Base-by-base conservation (phyloP, 2,888 invertebrate species). In the Carterocephalus palaemon region DNA sequence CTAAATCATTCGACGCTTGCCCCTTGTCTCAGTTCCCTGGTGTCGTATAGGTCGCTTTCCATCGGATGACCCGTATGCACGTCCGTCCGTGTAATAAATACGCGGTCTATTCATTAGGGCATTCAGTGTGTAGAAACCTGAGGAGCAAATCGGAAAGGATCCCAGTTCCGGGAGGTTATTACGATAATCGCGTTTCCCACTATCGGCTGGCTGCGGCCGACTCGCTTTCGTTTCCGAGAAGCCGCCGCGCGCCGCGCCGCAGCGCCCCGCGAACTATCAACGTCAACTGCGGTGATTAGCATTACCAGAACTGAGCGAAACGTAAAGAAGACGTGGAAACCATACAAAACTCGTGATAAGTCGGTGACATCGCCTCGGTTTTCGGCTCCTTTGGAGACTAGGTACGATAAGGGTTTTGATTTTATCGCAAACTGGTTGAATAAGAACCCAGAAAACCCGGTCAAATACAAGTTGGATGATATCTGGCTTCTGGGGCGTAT, bases 211-310 rank as follows among this genome's bases (percentile, higher is more conserved):
- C n/a, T n/a, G 38, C 40, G 16, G 29, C 31, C 77, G 75, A 77
- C 77, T 80, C 74, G 79, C 80, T 82, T 79, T 83, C 82, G 80
- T 76, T 85, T 85, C 85, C 68, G 54, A 66, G 85, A 85, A 85
- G 76, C 69, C 62, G 70, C 70, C 46, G 31, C 65, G 62, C 67
- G n/a, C n/a, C n/a, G n/a, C n/a, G n/a, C n/a, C n/a, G n/a, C 64
- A 66, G 67, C 64, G 74, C 69, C 71, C 75, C 70, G 80, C 80
- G 68, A 82, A 82, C 80, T 76, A 78, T 75, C 78, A 75, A 78
- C 82, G 67, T 29, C 29, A 70, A 75, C 72, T 69, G 67, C 65
- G 63, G 62, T 70, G 72, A 83, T 83, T 83, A 77, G 75, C 76
- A 71, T 81, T 83, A 76, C 78, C 68, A 82, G 79, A 81, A 80